Conservation (phyloP, 2,113 vertebrate species). For the Nicator chloris region DNA sequence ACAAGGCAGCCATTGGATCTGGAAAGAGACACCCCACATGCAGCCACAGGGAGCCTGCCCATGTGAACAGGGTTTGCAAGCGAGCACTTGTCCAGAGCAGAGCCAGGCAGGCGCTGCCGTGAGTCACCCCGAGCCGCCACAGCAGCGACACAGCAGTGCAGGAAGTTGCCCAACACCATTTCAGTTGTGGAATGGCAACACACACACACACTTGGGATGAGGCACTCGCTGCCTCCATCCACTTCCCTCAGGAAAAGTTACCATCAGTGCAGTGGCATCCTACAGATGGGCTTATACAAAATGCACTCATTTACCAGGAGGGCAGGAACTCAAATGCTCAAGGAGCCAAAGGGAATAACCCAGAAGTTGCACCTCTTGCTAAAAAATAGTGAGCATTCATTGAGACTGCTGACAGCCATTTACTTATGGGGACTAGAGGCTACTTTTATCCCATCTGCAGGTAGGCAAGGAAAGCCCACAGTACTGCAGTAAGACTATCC, state of each 20-base stretch:
- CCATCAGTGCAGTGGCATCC: neutral
- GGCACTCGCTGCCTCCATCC: neutral
- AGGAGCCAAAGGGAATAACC: neutral
- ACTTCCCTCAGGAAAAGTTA: neutral
- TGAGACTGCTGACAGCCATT: neutral
- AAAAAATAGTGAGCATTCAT: fast-evolving
- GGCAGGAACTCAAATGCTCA: neutral
- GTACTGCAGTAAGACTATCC: neutral
- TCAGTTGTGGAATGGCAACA: neutral
- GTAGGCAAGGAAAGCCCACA: neutral
- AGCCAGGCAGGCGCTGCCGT: neutral
- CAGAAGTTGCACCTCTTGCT: neutral
- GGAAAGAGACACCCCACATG: neutral
- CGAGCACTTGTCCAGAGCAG: neutral
- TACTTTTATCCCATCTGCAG: neutral
- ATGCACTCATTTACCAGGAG: fast-evolving
- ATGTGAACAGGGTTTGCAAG: neutral
- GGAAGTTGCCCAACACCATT: slow-evolving; percentile 50
- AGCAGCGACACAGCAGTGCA: neutral
- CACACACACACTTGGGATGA: neutral
- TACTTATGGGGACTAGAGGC: fast-evolving
- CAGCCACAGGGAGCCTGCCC: neutral
- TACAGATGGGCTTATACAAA: fast-evolving
- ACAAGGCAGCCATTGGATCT: too few relatives aligned
- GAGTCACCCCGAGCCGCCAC: neutral